Conservation (phyloP, 2,888 invertebrate species). For the Pocota personata region DNA sequence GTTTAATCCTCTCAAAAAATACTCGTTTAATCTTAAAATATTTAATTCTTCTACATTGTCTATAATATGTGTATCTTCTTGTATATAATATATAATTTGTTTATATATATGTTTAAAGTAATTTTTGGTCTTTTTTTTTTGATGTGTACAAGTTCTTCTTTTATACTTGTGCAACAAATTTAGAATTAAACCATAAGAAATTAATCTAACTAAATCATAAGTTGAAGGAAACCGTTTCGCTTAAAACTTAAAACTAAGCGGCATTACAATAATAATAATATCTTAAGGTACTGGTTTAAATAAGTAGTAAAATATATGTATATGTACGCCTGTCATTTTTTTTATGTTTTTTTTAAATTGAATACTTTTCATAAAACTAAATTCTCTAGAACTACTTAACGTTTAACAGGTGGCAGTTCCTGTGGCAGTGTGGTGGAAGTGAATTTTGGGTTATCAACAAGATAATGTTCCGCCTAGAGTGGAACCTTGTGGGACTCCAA, state of each 20-base stretch:
- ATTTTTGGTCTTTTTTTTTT: conserved; percentile 67
- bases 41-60: conserved; percentile 64
- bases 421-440: conserved; percentile 60
- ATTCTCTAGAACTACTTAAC: conserved; percentile 72
- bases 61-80: conserved; percentile 60
- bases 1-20: conserved; percentile 53
- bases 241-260: conserved; percentile 57
- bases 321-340: conserved; percentile 31
- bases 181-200: background rate
- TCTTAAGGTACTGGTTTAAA: conserved; percentile 69
- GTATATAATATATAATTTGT: conserved; percentile 66
- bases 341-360: background rate
- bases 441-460: conserved; percentile 25
- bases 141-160: conserved; percentile 40
- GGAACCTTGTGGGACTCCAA: conserved; percentile 48
- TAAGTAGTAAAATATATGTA: conserved; percentile 35
- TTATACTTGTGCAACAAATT: conserved; percentile 22
- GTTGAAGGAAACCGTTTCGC: conserved; percentile 66
- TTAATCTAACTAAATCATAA: conserved; percentile 30
- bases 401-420: conserved; percentile 62
- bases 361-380: conserved; percentile 46
- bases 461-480: conserved; percentile 35
- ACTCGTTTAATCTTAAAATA: conserved; percentile 57
- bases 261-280: conserved; percentile 42
- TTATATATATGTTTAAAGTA: conserved; percentile 59